Conservation (phyloP, 2,113 vertebrate species). For the Furnarius figulus region DNA sequence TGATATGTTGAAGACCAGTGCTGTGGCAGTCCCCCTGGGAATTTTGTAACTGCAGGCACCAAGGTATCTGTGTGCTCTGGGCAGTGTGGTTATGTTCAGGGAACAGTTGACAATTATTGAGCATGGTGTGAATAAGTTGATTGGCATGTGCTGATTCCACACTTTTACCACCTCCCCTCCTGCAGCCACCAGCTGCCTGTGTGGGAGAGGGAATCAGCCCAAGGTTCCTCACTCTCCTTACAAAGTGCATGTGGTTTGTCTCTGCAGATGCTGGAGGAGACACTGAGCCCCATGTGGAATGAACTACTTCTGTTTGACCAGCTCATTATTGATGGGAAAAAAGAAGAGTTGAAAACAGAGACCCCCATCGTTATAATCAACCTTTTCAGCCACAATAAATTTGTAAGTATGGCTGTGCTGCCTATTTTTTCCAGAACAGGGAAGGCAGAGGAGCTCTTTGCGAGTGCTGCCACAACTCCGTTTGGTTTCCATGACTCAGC, state of each 20-base stretch:
- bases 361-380: constrained; percentile 85
- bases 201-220: background rate
- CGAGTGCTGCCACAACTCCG: background rate
- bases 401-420: constrained; percentile 74
- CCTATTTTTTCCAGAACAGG: background rate
- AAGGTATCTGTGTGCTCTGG: background rate
- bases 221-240: background rate
- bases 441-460: background rate
- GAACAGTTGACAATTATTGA: background rate
- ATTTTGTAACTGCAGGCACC: background rate
- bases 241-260: background rate
- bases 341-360: constrained; percentile 84
- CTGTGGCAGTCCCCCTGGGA: background rate
- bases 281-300: constrained; percentile 89
- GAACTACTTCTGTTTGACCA: constrained; percentile 89
- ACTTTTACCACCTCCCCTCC: background rate
- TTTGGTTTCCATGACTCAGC: background rate
- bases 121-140: background rate
- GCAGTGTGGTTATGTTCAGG: background rate
- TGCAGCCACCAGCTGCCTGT: background rate
- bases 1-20: background rate
- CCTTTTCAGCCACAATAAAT: constrained; percentile 84
- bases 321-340: constrained; percentile 86
- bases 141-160: background rate
- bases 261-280: constrained; percentile 82